Conservation (phyloP, 2,797 vertebrate species). For the Yasuhikotakia modesta region DNA sequence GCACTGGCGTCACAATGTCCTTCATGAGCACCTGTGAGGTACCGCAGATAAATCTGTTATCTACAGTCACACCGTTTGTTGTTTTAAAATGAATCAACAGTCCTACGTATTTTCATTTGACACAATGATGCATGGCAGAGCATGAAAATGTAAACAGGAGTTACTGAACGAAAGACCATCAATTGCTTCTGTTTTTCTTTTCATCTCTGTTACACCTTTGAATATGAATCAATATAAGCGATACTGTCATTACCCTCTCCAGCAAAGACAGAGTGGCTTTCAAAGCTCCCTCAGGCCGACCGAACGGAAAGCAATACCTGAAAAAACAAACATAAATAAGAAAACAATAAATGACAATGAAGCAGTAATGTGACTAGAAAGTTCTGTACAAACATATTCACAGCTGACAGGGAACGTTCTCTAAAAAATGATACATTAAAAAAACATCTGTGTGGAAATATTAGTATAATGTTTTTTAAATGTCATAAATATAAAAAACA, state of each 20-base stretch:
- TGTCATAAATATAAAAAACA: no score
- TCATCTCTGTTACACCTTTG: neutral
- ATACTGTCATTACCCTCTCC: slow-evolving; percentile 88
- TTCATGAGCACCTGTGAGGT: slow-evolving; percentile 89
- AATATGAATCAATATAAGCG: slow-evolving; percentile 39
- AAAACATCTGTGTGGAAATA: no score
- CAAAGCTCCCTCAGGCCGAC: slow-evolving; percentile 96
- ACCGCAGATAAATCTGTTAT: neutral
- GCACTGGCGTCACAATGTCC: slow-evolving; percentile 98
- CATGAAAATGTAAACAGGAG: slow-evolving; percentile 9
- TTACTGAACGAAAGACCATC: slow-evolving; percentile 31
- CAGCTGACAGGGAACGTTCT: no score
- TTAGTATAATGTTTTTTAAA: no score
- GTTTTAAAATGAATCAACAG: neutral
- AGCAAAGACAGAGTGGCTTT: slow-evolving; percentile 98
- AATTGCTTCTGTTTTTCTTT: slow-evolving; percentile 35
- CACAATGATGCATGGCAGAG: slow-evolving; percentile 9
- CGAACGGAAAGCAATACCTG: slow-evolving; percentile 99
- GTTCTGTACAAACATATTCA: slow-evolving; percentile 8
- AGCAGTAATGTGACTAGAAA: slow-evolving; percentile 13
- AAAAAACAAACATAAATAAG: slow-evolving; percentile 24
- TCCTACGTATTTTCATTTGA: neutral
- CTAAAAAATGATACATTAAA: no score
- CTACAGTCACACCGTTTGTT: neutral
- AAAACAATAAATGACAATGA: no score